Evolutionary conservation across 2,888 invertebrate genomes (phyloP).

Genomic region (Cheilosia vulpina): DNA sequence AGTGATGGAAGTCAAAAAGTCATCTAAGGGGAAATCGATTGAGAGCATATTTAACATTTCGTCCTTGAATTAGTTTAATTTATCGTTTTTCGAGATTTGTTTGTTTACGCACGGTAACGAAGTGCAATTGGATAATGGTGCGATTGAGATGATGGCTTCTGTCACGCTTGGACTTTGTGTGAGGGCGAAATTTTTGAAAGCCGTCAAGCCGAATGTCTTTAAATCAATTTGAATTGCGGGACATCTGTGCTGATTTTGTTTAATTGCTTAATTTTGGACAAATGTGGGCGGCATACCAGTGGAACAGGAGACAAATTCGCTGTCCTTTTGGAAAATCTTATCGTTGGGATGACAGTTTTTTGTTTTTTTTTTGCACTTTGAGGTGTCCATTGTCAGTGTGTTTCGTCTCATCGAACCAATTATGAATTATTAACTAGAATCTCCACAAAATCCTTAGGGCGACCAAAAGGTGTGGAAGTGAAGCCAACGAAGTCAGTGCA

Average conservation of each 20-base stretch:
- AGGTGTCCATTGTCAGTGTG: too few relatives aligned
- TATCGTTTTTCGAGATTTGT: conserved; percentile 30
- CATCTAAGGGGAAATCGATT: conserved; percentile 39
- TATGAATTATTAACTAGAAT: too few relatives aligned
- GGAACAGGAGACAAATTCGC: too few relatives aligned
- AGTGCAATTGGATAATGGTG: conserved; percentile 43
- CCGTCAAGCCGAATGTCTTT: neutral
- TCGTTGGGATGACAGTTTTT: too few relatives aligned
- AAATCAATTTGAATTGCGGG: conserved; percentile 32
- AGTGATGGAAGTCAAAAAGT: conserved; percentile 40
- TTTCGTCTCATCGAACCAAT: too few relatives aligned
- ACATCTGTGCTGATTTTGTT: conserved; percentile 60
- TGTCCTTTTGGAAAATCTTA: too few relatives aligned
- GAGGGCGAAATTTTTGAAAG: conserved; percentile 18
- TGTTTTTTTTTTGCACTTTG: too few relatives aligned
- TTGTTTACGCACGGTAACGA: conserved; percentile 46
- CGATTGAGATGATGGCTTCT: conserved; percentile 62
- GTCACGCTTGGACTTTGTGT: conserved; percentile 40
- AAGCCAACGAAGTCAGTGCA: too few relatives aligned
- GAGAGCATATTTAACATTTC: conserved; percentile 30
- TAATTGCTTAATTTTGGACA: conserved; percentile 49
- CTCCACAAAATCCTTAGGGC: too few relatives aligned
- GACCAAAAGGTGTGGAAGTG: too few relatives aligned
- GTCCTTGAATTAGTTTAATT: conserved; percentile 58
- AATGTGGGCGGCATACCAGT: too few relatives aligned